Evolutionary conservation across 2,888 invertebrate genomes (phyloP).

Genomic region (Drosophila multiciliata): DNA sequence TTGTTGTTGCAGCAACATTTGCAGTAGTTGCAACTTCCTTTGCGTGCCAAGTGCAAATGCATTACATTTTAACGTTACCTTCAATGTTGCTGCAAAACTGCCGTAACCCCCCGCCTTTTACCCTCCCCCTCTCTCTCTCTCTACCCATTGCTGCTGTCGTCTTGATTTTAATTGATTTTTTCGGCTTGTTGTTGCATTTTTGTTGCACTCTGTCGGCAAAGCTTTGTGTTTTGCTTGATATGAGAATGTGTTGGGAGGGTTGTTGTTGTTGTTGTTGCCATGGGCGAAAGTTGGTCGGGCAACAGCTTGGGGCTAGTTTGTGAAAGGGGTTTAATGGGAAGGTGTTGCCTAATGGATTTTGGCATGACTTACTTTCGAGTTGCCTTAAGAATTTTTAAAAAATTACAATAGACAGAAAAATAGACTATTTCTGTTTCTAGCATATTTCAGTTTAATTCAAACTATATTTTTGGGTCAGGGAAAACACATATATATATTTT

Average conservation of each 20-base stretch:
- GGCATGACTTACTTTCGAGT: constrained; percentile 1
- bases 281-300: constrained; percentile 64
- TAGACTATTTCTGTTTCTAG: no score
- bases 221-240: constrained; percentile 44
- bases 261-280: constrained; percentile 35
- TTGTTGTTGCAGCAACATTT: constrained; percentile 52
- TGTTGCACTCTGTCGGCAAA: constrained; percentile 58
- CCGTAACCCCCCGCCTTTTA: neutral
- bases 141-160: constrained; percentile 46
- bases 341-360: constrained; percentile 15
- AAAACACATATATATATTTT: neutral
- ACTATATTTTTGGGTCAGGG: neutral
- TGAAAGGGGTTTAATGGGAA: constrained; percentile 4
- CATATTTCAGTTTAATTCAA: neutral
- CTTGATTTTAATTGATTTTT: constrained; percentile 75
- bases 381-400: constrained; percentile 9
- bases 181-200: constrained; percentile 37
- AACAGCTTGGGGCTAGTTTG: constrained; percentile 16
- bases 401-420: neutral
- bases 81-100: constrained; percentile 54
- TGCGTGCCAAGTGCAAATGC: constrained; percentile 80
- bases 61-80: constrained; percentile 74
- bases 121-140: constrained; percentile 4
- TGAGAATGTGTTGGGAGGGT: constrained; percentile 28
- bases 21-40: constrained; percentile 74